Base-by-base conservation (phyloP, 2,797 vertebrate genomes). In the Gymnocypris eckloni region DNA sequence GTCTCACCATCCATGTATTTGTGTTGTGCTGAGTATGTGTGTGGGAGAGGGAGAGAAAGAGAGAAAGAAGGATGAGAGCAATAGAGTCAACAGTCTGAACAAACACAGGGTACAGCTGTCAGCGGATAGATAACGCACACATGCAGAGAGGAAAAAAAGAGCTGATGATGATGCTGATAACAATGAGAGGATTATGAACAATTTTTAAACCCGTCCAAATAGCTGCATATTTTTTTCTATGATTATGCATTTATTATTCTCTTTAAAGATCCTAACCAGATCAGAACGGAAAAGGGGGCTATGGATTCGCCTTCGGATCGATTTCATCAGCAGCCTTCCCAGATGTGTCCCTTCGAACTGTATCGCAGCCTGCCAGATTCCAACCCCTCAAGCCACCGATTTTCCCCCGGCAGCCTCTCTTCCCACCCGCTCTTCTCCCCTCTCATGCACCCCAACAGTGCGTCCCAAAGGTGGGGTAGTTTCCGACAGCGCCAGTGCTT, bases 81-180 rank as follows among this genome's bases (percentile, higher is more conserved):
- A 93, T 93, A 94, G 88, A 75, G 93, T 95, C 94, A 96, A 96
- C 94, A 95, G 91, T 94, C 93, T 95, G 95, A 95, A 95, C 93
- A 96, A 96, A 96, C 95, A 96, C 92, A 91, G 93, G 93, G 92
- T 95, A 95, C 95, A 94, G 94, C 95, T 95, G 95, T 93, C 93
- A 90, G 73, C 85, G 91, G 93, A 91, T 94, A 94, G 94, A 96
- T 96, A 96, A 95, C 93, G 88, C 90, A 86, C 89, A 89, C 81
- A 89, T 91, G 91, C 76, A 81, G 86, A 87, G 90, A 84, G 84
- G 90, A 88, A 91, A 90, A 56, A 84, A 25, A 83, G 80, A 86
- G 86, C 87, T 84, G 87, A 84, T 90, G 87, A 90, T 94, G 93
- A 87, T 81, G 81, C 82, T 64, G 82, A 90, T 86, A 87, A 89